Base-by-base conservation (phyloP, 30 jellyfish, hydroid and myxozoan species). In the Cassiopea xamachana region DNA sequence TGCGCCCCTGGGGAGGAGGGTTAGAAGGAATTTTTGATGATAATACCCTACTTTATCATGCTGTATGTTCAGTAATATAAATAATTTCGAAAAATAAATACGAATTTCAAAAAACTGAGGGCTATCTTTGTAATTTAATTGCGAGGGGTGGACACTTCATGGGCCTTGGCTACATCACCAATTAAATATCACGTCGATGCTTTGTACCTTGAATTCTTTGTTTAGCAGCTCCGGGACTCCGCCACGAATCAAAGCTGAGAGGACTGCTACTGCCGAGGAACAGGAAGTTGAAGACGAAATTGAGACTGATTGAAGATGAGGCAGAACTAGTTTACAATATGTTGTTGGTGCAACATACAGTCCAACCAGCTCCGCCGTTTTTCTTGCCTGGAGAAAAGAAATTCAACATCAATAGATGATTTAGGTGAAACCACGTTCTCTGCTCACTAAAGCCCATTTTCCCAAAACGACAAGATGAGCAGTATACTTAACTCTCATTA, bases 291-390 rank as follows among this genome's bases (percentile, higher is more conserved):
- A 9, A 1, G 98, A 86, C 9, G 94, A 48, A 2, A 88, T 50
- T 4, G 91, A 82, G 8, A 81, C 95, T 8, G 91, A 2, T 58
- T 91, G 90, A 44, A 95, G 75, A 62, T 91, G 97, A 4, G 93
- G 92, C 49, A 91, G 50, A 2, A 91, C 87, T 2, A 95, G 90
- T 47, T 91, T 91, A 79, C 91, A 87, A 75, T 87, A 91, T 16
- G 91, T 94, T 50, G 93, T 17, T 27, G 99, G 98, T 62, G 88
- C 99, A 46, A 95, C 99, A 72, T 47, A 95, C 77, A 91, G 50
- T 7, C 99, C 99, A 64, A 84, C 80, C 90, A 94, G 61, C 76
- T 86, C 97, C 0, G 98, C 98, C 27, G 85, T 71, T 39, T 75
- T 70, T 18, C 85, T 80, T 14, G 92, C 92, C 98, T 94, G 69